Conservation (phyloP, 1,140 invertebrate genomes). For the Euura lappo region DNA sequence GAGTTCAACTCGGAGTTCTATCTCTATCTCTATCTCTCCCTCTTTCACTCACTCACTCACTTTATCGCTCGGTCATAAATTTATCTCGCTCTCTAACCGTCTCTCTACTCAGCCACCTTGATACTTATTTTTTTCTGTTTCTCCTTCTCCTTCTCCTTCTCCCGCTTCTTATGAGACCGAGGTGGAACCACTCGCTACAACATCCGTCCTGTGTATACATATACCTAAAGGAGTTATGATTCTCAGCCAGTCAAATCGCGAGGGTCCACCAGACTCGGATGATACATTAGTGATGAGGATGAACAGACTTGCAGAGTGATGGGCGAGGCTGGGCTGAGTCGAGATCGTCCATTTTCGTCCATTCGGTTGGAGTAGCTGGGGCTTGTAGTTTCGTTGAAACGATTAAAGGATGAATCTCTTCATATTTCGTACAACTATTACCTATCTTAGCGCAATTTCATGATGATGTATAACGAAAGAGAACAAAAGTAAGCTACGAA, state of each 20-base stretch:
- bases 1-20: background rate
- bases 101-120: background rate
- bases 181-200: too few species aligned
- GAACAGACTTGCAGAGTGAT: background rate
- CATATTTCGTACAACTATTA: too few species aligned
- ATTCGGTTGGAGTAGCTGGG: background rate
- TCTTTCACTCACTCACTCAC: too few species aligned
- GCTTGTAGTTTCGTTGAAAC: too few species aligned
- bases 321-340: background rate
- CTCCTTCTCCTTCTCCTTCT: background rate
- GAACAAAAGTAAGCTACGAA: too few species aligned
- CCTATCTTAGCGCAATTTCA: too few species aligned
- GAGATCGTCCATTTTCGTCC: background rate
- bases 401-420: too few species aligned
- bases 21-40: too few species aligned
- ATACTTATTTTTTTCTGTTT: background rate
- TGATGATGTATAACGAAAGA: too few species aligned
- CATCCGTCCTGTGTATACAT: background rate
- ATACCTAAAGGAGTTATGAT: slow-evolving; percentile 8
- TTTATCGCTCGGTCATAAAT: background rate
- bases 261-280: background rate
- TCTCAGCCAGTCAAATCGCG: background rate
- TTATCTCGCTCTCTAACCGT: background rate
- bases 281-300: background rate
- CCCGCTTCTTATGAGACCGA: background rate